Evolutionary conservation across 1,140 invertebrate genomes (phyloP).

Genomic region (Dreissena rostriformis): DNA sequence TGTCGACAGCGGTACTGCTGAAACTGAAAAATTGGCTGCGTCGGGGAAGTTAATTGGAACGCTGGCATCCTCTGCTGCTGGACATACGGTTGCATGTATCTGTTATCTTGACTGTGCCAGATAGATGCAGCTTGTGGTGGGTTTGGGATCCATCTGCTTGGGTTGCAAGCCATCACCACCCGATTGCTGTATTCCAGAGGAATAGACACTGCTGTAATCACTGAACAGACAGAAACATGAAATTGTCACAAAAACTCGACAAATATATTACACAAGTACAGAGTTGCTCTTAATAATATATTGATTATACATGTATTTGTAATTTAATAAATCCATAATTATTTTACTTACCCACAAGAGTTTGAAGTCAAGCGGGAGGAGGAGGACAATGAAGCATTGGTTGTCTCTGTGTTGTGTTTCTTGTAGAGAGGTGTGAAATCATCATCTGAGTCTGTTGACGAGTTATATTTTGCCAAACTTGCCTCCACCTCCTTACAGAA

Average conservation of each 20-base stretch:
- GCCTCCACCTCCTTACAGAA: background rate
- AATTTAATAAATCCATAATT: background rate
- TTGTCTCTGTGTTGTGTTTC: conserved; percentile 1
- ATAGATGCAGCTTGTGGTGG: background rate
- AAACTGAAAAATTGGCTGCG: background rate
- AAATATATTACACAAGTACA: background rate
- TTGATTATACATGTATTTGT: background rate
- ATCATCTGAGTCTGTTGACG: background rate
- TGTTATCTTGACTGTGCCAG: conserved; percentile 2
- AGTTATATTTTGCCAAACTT: conserved; percentile 8
- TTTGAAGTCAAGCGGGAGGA: background rate
- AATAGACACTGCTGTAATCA: background rate
- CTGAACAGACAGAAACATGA: conserved; percentile 1
- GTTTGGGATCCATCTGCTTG: too few species aligned
- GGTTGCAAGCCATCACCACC: too few species aligned
- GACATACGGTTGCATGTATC: conserved; percentile 2
- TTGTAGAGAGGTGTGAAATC: background rate
- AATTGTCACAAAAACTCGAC: conserved; percentile 1
- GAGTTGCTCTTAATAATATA: background rate
- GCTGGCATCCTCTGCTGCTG: conserved; percentile 9
- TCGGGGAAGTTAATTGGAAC: background rate
- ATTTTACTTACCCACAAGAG: conserved; percentile 7
- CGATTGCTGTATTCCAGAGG: too few species aligned
- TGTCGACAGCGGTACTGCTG: background rate
- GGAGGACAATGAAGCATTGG: background rate